Base-by-base conservation (phyloP, 2,888 invertebrate genomes). In the Tipula unca region DNA sequence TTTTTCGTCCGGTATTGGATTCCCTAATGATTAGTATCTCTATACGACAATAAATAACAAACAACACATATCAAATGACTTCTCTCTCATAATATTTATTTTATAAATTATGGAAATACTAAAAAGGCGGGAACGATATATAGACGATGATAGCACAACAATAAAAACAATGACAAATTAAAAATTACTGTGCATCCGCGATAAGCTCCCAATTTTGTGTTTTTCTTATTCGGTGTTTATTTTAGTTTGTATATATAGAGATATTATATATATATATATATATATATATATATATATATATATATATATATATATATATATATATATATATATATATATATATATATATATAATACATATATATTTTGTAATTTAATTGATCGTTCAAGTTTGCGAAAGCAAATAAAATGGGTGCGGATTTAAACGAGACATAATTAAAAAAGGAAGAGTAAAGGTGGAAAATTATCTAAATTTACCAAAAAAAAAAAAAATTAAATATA, bases 161-260 rank as follows among this genome's bases (percentile, higher is more conserved):
- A 69, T 25, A 69, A 69, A 48, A 69, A 69, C 69, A 69, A 69
- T 69, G 69, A n/a, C 69, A 69, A 69, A 69, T 69, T 69, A 69
- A 69, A 69, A 69, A 69, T 69, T 69, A 69, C 69, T 69, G 69
- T 69, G 69, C 69, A 69, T 69, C 25, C 69, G 69, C 69, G 69
- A 69, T 69, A 69, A 69, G 69, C 69, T 69, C 69, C 69, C 69
- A 69, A 25, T 69, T 69, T 69, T 69, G 69, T 69, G 69, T 69
- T 69, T 69, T 69, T 69, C 6, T 48, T 17, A 48, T 48, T 69
- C 69, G 10, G 10, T 69, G 69, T 69, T 69, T 69, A 69, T 69
- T 69, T 69, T 69, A 25, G 69, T 25, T 25, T 25, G 25, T 69
- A 20, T 48, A n/a, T 48, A 48, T 48, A 48, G 1, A 25, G 25